Base-by-base conservation (phyloP, 1,140 invertebrate genomes). In the Neodiprion virginianus region DNA sequence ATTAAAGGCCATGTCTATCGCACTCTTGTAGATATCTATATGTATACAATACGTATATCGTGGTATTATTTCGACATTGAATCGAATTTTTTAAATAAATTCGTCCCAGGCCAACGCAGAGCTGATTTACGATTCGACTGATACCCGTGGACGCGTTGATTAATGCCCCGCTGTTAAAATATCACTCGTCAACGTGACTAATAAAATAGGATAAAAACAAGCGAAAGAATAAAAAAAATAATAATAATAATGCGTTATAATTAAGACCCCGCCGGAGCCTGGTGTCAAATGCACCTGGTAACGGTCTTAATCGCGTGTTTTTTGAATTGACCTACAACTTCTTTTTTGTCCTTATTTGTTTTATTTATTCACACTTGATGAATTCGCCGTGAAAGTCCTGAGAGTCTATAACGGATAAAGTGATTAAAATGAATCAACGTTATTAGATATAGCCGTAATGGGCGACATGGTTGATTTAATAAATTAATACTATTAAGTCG, bases 71-170 rank as follows among this genome's bases (percentile, higher is more conserved):
- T 50, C 72, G 10, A 72, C 49, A 23, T 28, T 68, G 53, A 78
- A 53, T 71, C 70, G 17, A 71, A 7, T 71, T 48, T 40, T 71
- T 71, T 14, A 69, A 73, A 72, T 72, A 28, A 75, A 79, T 75
- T 48, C 53, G 21, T 72, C 68, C 28, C 47, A 48, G 74, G 23
- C 40, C 21, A 72, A 49, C 28, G 28, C 28, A 2, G 14, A 28
- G 67, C 53, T 80, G 73, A 82, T 81, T 80, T 81, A 81, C 70
- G 67, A 50, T 47, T 21, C 65, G 69, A 49, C 61, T 23, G 74
- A 76, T 74, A 28, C 49, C 9, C 21, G 71, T 40, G 28, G 48
- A 69, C 48, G 12, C n/a, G 4, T 74, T 74, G 73, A 81, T 77
- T 73, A 17, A 28, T 28, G 12, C 23, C 1, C 14, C 11, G 8